Evolutionary conservation across 1,140 invertebrate genomes (phyloP).

Genomic region (Metaphire vulgaris): DNA sequence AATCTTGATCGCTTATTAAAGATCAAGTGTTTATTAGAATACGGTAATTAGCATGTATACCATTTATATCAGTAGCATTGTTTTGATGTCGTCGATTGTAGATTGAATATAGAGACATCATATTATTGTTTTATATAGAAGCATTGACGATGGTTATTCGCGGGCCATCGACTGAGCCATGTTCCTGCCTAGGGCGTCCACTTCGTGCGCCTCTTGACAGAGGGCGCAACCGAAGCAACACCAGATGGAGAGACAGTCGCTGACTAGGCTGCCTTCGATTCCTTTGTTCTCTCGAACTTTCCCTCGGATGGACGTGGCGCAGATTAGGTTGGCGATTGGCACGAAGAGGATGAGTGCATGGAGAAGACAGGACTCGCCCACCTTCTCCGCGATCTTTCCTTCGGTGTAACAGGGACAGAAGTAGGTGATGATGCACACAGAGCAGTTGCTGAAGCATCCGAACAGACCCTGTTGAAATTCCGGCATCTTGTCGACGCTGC

Average conservation of each 20-base stretch:
- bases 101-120: too few species aligned
- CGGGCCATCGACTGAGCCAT: too few species aligned
- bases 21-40: too few species aligned
- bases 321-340: slow-evolving; percentile 7
- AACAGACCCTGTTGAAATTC: slow-evolving; percentile 27
- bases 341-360: slow-evolving; percentile 15
- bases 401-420: slow-evolving; percentile 28
- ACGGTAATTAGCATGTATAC: too few species aligned
- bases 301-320: slow-evolving; percentile 7
- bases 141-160: too few species aligned
- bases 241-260: slow-evolving; percentile 35
- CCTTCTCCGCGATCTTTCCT: slow-evolving; percentile 26
- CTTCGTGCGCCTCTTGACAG: slow-evolving; percentile 37
- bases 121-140: too few species aligned
- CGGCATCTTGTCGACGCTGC: slow-evolving; percentile 1
- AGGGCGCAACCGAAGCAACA: slow-evolving; percentile 36
- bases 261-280: slow-evolving; percentile 30
- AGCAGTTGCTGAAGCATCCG: slow-evolving; percentile 30
- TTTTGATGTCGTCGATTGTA: too few species aligned
- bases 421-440: slow-evolving; percentile 30
- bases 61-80: too few species aligned
- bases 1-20: too few species aligned
- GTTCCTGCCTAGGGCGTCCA: not conserved
- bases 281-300: slow-evolving; percentile 24
- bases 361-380: slow-evolving; percentile 23